Evolutionary conservation across 2,113 vertebrate species (phyloP).

Genomic region (Lepus americanus): DNA sequence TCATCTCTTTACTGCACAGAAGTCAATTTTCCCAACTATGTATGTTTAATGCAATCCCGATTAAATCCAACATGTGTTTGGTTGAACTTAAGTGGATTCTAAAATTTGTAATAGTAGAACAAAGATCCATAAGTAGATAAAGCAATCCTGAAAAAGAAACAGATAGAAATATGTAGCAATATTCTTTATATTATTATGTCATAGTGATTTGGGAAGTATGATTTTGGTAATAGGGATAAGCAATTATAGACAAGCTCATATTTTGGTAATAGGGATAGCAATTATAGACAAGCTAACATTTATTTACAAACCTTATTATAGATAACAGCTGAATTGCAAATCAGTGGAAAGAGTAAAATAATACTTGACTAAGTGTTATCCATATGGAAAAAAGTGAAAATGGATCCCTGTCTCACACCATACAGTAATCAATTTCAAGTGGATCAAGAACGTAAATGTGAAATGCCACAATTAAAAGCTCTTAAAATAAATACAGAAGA

Average conservation of each 20-base stretch:
- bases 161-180: neutral
- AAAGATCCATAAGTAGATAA: slow-evolving; percentile 18
- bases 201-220: neutral
- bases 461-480: neutral
- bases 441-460: neutral
- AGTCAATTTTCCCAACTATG: neutral
- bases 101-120: neutral
- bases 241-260: neutral
- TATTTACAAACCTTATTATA: neutral
- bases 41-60: neutral
- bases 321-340: neutral
- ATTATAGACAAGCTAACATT: neutral
- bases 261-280: neutral
- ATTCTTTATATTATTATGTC: neutral
- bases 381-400: neutral
- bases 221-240: neutral
- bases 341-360: neutral
- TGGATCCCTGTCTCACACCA: neutral
- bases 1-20: neutral
- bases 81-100: neutral
- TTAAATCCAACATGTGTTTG: neutral
- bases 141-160: slow-evolving; percentile 1
- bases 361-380: neutral
- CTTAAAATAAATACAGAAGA: neutral
- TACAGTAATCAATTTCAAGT: neutral